Evolutionary conservation across 2,797 vertebrate genomes (phyloP).

Genomic region (Pristis pectinata): DNA sequence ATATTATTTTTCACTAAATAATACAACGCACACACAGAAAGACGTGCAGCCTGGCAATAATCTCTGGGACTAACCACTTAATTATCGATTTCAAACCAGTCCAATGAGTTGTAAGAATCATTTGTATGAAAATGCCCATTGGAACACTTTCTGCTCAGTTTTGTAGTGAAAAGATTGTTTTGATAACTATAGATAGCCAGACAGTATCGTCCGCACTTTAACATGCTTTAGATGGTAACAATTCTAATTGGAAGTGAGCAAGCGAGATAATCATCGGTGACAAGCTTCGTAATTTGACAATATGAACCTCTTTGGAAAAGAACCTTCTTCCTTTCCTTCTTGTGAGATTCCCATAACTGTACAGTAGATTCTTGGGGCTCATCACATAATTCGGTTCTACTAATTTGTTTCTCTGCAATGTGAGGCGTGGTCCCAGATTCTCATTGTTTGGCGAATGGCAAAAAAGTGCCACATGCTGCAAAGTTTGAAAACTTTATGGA

Average conservation of each 20-base stretch:
- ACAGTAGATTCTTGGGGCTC: neutral
- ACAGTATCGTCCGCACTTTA: neutral
- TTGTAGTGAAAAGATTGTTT: neutral
- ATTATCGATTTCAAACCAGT: conserved; percentile 6
- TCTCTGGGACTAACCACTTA: neutral
- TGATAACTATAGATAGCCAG: neutral
- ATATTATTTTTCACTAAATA: neutral
- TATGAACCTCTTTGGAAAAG: neutral
- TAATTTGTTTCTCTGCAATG: neutral
- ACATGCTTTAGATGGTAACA: neutral
- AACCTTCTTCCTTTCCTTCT: neutral
- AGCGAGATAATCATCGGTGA: neutral
- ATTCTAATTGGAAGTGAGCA: neutral
- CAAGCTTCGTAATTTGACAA: neutral
- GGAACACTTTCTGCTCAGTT: neutral
- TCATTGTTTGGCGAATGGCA: neutral
- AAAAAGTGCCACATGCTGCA: neutral
- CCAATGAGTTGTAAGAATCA: neutral
- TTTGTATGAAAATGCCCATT: neutral
- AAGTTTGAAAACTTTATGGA: neutral
- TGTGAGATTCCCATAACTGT: neutral
- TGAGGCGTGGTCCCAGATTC: neutral
- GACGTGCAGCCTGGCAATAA: neutral
- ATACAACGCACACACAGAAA: neutral
- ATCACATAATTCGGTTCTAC: neutral